Base-by-base conservation (phyloP, 2,888 invertebrate species). In the Agonopterix heracliana region DNA sequence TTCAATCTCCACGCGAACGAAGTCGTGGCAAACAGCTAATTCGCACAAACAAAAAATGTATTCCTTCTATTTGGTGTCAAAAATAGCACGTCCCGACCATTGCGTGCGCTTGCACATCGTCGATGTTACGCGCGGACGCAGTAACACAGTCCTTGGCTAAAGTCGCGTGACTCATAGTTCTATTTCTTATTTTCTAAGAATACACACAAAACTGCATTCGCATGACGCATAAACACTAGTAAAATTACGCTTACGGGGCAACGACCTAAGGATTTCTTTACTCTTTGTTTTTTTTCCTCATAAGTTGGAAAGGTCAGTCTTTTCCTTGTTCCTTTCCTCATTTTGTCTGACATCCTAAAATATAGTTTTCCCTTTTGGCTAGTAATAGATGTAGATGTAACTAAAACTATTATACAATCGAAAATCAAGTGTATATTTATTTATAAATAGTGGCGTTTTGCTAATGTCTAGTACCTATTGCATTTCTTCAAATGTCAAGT, bases 121-220 rank as follows among this genome's bases (percentile, higher is more conserved):
- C 52, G 59, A 51, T 52, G 54, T 61, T 56, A 55, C 54, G 52
- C 52, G 50, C 55, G 55, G 63, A 59, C 65, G 61, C 60, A 54
- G 61, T 58, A 59, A 57, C 62, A 53, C 59, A 79, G 80, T 81
- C 81, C 81, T 82, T 82, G 78, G 76, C 68, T 72, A 72, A 74
- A 73, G 75, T 56, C 76, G 62, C 52, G 61, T 84, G 82, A 85
- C 61, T 84, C 83, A 83, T 63, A 62, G 64, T 67, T 80, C 84
- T 85, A 84, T 83, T 82, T 83, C 74, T 81, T 80, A 83, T 79
- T 83, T 78, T 74, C 84, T 84, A 82, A 84, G 81, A 83, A 85
- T 85, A 85, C 71, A 79, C 74, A 70, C 75, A 81, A 82, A 86
- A 85, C 81, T 85, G 85, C 85, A 86, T 70, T 66, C 60, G 69